These are phyloP conservation scores for Myotis findleyi DNA, from an alignment of 2,797 vertebrate species.

Conservation along the genomic window DNA sequence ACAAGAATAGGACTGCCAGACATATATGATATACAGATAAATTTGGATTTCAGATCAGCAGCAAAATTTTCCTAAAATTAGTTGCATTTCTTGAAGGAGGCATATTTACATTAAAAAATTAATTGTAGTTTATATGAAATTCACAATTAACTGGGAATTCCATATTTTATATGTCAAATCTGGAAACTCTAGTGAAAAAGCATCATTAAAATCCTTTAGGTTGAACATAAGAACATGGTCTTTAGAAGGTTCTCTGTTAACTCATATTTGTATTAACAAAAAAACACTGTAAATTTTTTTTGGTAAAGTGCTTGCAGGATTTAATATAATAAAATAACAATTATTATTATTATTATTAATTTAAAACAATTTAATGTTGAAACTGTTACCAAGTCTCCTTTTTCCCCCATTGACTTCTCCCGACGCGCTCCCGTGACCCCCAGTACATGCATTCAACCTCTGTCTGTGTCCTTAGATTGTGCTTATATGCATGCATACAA, in stretches of 20 bases:
- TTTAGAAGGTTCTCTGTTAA: background rate
- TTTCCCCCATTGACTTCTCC: no score
- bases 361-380: no score
- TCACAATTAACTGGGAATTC: background rate
- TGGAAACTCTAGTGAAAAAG: background rate
- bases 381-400: no score
- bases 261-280: background rate
- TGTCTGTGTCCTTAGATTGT: no score
- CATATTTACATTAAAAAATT: background rate
- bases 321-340: background rate
- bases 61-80: background rate
- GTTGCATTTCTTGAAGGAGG: background rate
- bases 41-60: background rate
- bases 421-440: no score
- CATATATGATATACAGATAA: background rate
- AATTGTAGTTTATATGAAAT: background rate
- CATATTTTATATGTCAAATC: background rate
- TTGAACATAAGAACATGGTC: background rate
- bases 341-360: no score
- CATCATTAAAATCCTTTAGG: background rate
- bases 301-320: background rate
- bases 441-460: no score
- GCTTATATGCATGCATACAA: no score
- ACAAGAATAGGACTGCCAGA: background rate
- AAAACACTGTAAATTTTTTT: background rate